Percentiles rank a stretch among this genome's conserved stretches.
phyloP scores from a whole-genome alignment of 2,888 invertebrate genomes.

The Biston betularia region DNA sequence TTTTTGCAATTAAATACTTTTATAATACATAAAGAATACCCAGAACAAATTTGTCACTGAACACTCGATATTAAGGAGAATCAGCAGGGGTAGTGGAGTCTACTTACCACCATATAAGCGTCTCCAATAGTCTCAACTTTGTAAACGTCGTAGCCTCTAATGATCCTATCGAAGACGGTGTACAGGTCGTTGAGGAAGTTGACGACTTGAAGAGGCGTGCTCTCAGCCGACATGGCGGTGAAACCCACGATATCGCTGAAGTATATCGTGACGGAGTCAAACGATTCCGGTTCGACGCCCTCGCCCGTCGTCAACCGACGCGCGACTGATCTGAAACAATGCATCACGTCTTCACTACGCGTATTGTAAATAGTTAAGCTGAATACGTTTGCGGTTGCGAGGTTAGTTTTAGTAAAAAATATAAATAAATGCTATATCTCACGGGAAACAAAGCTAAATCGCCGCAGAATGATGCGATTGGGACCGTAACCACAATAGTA shows the following conservation, averaged over 20 bases:
- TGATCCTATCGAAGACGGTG: slow-evolving; percentile 98
- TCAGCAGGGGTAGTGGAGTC: not conserved
- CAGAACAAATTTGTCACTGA: too few relatives aligned
- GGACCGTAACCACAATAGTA: not conserved
- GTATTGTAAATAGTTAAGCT: not conserved
- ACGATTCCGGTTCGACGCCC: slow-evolving; percentile 97
- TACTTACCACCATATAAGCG: slow-evolving; percentile 88
- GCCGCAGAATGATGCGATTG: not conserved
- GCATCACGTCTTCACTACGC: slow-evolving; percentile 1
- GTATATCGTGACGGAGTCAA: slow-evolving; percentile 97
- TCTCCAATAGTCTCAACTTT: slow-evolving; percentile 98
- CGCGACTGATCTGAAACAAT: slow-evolving; percentile 89
- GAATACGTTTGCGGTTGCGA: not conserved
- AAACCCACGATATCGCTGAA: slow-evolving; percentile 99
- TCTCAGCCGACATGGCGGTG: slow-evolving; percentile 97
- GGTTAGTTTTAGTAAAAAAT: not conserved
- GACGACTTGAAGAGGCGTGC: slow-evolving; percentile 97
- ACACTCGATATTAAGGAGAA: too few relatives aligned
- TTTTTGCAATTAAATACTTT: too few relatives aligned
- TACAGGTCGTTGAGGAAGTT: slow-evolving; percentile 99
- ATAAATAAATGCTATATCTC: not conserved
- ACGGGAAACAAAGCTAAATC: not conserved
- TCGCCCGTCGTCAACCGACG: slow-evolving; percentile 94
- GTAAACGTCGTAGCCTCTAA: slow-evolving; percentile 98
- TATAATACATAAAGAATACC: too few relatives aligned